phyloP scores from a whole-genome alignment of 2,888 invertebrate species.

The Sphaeridia pumilis region DNA sequence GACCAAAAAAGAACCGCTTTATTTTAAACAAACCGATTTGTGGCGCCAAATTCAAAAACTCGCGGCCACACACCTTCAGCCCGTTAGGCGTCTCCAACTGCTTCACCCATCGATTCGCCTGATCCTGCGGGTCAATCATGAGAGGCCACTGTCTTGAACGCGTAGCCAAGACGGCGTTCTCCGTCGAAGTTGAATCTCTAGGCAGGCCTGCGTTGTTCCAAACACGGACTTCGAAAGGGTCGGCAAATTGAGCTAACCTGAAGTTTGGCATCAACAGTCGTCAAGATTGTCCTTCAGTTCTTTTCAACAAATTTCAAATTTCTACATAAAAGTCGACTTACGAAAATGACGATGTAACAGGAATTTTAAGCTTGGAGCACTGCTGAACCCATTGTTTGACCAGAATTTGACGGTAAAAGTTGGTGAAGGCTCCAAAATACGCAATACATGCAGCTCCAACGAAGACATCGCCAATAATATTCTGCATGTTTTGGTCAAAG shows the following conservation, averaged over 20 bases:
- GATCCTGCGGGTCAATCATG: slow-evolving; percentile 87
- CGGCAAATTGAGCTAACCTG: slow-evolving; percentile 44
- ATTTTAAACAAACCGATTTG: no score
- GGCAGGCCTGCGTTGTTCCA: slow-evolving; percentile 87
- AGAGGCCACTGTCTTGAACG: slow-evolving; percentile 73
- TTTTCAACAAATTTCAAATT: background rate
- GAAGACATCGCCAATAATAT: slow-evolving; percentile 74
- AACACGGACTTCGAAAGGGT: slow-evolving; percentile 71
- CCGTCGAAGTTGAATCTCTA: slow-evolving; percentile 73
- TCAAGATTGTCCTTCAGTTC: background rate
- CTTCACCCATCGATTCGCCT: slow-evolving; percentile 84
- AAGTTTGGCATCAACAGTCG: background rate
- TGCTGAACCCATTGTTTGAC: slow-evolving; percentile 55
- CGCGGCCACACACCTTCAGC: slow-evolving; percentile 44
- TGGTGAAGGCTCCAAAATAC: slow-evolving; percentile 80
- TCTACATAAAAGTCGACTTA: slow-evolving; percentile 38
- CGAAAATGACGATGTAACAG: slow-evolving; percentile 57
- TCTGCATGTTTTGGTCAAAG: slow-evolving; percentile 55
- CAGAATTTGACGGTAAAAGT: slow-evolving; percentile 55
- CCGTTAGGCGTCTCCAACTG: slow-evolving; percentile 69
- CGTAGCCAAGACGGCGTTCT: slow-evolving; percentile 83
- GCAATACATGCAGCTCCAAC: slow-evolving; percentile 78
- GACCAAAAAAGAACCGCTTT: slow-evolving; percentile 20
- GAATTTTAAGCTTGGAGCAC: slow-evolving; percentile 55
- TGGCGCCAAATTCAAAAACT: background rate